Percentiles rank a stretch among this genome's conserved stretches.
Conservation (phyloP, 2,797 vertebrate genomes). For the Synaphobranchus kaupii region DNA sequence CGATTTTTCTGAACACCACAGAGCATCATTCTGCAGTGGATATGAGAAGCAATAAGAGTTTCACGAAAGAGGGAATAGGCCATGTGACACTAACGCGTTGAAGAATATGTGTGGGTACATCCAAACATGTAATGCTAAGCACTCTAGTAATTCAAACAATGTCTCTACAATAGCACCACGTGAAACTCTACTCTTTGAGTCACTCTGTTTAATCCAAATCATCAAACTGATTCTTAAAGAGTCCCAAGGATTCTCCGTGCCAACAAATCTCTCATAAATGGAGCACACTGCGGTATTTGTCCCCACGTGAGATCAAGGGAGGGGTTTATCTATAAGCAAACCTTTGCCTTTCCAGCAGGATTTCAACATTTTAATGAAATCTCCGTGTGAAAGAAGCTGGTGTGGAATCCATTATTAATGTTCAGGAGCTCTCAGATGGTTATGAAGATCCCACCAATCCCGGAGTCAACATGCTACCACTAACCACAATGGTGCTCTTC, state of each 20-base stretch:
- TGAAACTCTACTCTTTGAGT: conserved; percentile 33
- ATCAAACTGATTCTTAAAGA: conserved; percentile 59
- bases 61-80: not conserved
- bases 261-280: conserved; percentile 47
- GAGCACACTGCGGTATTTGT: conserved; percentile 55
- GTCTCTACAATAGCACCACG: conserved; percentile 12
- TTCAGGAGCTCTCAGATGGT: conserved; percentile 57
- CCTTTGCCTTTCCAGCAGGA: conserved; percentile 25
- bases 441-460: conserved; percentile 56
- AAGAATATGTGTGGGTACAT: not conserved
- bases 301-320: conserved; percentile 40
- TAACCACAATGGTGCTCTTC: conserved; percentile 56
- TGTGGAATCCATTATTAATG: conserved; percentile 52
- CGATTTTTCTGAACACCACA: too few species aligned
- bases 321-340: conserved; percentile 51
- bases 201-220: conserved; percentile 51
- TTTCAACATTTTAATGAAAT: conserved; percentile 26
- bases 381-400: conserved; percentile 28
- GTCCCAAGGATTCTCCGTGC: conserved; percentile 42
- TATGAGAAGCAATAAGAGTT: not conserved
- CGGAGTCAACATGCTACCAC: conserved; percentile 56
- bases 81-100: not conserved
- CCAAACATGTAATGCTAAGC: not conserved
- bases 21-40: too few species aligned
- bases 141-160: not conserved